phyloP scores from a whole-genome alignment of 2,888 invertebrate species.

The Acanthacorydalis orientalis region DNA sequence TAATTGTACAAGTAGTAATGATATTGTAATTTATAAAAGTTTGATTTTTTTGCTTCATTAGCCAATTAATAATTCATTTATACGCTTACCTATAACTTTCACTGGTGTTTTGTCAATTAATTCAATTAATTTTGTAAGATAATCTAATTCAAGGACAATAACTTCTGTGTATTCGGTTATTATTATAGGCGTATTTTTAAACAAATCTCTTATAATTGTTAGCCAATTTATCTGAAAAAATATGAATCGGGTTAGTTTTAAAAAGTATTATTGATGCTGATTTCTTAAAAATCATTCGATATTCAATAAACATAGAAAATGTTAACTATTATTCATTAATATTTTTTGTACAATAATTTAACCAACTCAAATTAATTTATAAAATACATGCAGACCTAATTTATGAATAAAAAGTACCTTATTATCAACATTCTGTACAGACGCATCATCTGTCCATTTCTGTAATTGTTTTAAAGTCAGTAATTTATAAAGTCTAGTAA shows the following conservation, averaged over 20 bases:
- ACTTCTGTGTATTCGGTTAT: conserved; percentile 20
- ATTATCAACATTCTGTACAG: neutral
- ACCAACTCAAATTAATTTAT: too few relatives aligned
- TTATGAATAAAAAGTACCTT: too few relatives aligned
- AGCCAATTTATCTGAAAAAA: conserved; percentile 46
- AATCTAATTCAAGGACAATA: conserved; percentile 48
- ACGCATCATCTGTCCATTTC: conserved; percentile 30
- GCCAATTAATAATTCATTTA: neutral
- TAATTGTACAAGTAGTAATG: too few relatives aligned
- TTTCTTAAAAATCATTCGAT: too few relatives aligned
- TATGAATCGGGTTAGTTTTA: too few relatives aligned
- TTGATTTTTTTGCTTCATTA: neutral
- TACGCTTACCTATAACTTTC: conserved; percentile 33
- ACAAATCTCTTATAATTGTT: conserved; percentile 36
- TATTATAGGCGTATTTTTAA: conserved; percentile 36
- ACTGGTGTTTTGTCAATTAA: conserved; percentile 35
- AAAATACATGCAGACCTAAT: too few relatives aligned
- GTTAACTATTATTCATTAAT: too few relatives aligned
- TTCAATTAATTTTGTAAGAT: conserved; percentile 39
- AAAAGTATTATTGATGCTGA: too few relatives aligned
- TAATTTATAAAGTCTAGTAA: conserved; percentile 18
- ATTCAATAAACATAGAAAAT: too few relatives aligned
- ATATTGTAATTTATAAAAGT: too few relatives aligned
- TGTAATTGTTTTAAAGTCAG: conserved; percentile 11
- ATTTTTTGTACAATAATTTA: too few relatives aligned